A percentile compares a stretch with the other conserved stretches of the same genome.
phyloP scores from a whole-genome alignment of 2,113 vertebrate genomes.

The Phaethon lepturus region DNA sequence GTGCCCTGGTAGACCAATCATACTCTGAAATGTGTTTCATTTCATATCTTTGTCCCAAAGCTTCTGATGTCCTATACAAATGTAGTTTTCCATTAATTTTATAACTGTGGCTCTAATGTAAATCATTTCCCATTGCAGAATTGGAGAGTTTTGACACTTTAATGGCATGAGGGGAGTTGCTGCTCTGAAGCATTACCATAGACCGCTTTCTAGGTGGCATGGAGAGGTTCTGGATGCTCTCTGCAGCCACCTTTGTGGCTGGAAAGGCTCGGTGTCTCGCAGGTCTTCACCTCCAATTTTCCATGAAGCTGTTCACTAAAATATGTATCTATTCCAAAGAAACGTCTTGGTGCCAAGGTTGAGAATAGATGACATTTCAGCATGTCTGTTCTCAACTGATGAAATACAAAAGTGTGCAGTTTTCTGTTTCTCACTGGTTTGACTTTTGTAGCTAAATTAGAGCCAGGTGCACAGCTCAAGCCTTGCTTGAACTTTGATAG shows the following conservation, averaged over 20 bases:
- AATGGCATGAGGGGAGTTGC: rapidly evolving
- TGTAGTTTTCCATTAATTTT: neutral
- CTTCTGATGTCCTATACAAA: neutral
- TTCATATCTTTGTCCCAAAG: neutral
- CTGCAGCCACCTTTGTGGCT: neutral
- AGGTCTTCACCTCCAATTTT: neutral
- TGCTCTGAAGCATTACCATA: neutral
- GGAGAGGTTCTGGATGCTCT: neutral
- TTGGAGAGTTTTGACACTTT: neutral
- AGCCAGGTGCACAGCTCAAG: conserved; percentile 31
- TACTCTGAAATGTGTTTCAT: neutral
- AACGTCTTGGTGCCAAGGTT: neutral
- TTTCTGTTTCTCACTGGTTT: neutral
- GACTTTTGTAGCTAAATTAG: conserved; percentile 38
- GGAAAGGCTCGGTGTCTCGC: neutral
- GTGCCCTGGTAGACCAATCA: neutral
- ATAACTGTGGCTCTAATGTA: neutral
- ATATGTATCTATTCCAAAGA: neutral
- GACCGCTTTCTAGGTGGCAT: neutral
- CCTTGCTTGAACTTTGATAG: conserved; percentile 14
- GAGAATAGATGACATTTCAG: conserved; percentile 21
- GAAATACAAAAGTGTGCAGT: neutral
- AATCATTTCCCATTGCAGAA: neutral
- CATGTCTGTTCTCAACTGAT: neutral
- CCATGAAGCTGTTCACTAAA: neutral